Evolutionary conservation across 2,113 vertebrate species (phyloP).

Genomic region (Ahaetulla prasina): DNA sequence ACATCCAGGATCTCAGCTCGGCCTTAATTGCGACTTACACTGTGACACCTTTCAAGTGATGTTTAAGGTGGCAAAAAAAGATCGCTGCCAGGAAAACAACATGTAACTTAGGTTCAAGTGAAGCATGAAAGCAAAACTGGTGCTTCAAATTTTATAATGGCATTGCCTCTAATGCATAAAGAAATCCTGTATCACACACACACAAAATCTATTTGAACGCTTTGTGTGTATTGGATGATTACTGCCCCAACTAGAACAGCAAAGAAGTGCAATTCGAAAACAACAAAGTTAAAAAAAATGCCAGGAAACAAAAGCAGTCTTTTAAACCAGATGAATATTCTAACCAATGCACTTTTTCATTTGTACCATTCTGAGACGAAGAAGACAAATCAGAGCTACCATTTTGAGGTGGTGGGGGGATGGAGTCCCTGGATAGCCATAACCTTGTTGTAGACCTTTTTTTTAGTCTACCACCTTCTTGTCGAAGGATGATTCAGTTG

Average conservation of each 20-base stretch:
- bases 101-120: neutral
- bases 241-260: neutral
- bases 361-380: neutral
- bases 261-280: neutral
- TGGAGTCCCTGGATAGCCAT: neutral
- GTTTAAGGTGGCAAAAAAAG: neutral
- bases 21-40: neutral
- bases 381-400: neutral
- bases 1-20: neutral
- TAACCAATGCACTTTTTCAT: neutral
- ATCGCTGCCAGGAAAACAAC: neutral
- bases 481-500: neutral
- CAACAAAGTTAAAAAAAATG: neutral
- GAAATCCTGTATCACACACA: neutral
- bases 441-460: neutral
- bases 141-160: neutral
- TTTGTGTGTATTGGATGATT: neutral
- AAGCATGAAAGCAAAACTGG: neutral
- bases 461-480: neutral
- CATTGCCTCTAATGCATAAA: neutral
- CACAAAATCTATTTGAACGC: neutral
- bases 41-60: neutral
- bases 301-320: neutral
- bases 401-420: neutral
- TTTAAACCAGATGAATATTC: neutral